phyloP scores from a whole-genome alignment of 2,888 invertebrate species.

The Eurois occulta region DNA sequence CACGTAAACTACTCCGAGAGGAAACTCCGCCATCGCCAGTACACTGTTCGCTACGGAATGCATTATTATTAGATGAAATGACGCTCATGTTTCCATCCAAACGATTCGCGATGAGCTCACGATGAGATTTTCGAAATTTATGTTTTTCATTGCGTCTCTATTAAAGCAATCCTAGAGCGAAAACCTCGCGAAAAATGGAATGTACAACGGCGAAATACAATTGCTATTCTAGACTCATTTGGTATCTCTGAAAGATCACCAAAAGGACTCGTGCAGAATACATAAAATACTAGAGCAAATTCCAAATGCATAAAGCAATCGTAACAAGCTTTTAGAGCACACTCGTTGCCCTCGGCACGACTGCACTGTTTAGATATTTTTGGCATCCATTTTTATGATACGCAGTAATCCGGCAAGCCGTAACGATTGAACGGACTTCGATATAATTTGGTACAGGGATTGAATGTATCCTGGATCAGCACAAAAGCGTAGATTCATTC shows the following conservation, averaged over 20 bases:
- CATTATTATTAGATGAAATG: slow-evolving; percentile 69
- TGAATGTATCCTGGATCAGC: slow-evolving; percentile 16
- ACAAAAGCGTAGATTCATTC: slow-evolving; percentile 4
- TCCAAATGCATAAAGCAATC: slow-evolving; percentile 53
- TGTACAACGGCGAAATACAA: slow-evolving; percentile 18
- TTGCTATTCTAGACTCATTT: slow-evolving; percentile 23
- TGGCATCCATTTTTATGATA: slow-evolving; percentile 57
- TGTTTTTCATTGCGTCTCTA: slow-evolving; percentile 40
- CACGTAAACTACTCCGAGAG: slow-evolving; percentile 71
- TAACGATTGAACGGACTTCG: slow-evolving; percentile 26
- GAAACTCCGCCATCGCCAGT: slow-evolving; percentile 69
- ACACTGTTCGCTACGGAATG: slow-evolving; percentile 68
- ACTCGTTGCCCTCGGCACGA: slow-evolving; percentile 41
- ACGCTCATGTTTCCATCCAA: slow-evolving; percentile 49
- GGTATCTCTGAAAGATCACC: slow-evolving; percentile 42
- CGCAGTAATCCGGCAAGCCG: slow-evolving; percentile 43
- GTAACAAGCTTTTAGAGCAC: slow-evolving; percentile 46
- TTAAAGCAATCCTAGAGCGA: slow-evolving; percentile 15
- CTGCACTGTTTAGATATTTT: slow-evolving; percentile 52
- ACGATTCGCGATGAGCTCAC: slow-evolving; percentile 36
- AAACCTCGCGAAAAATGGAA: neutral
- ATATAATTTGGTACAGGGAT: slow-evolving; percentile 40
- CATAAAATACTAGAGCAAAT: slow-evolving; percentile 55
- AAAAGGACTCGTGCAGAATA: slow-evolving; percentile 36
- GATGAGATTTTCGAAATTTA: slow-evolving; percentile 38